A percentile compares a stretch with the other conserved stretches of the same genome.
These are phyloP conservation scores for Microcebus ravelobensis DNA, from an alignment of 2,113 vertebrate genomes.

Conservation along the genomic window DNA sequence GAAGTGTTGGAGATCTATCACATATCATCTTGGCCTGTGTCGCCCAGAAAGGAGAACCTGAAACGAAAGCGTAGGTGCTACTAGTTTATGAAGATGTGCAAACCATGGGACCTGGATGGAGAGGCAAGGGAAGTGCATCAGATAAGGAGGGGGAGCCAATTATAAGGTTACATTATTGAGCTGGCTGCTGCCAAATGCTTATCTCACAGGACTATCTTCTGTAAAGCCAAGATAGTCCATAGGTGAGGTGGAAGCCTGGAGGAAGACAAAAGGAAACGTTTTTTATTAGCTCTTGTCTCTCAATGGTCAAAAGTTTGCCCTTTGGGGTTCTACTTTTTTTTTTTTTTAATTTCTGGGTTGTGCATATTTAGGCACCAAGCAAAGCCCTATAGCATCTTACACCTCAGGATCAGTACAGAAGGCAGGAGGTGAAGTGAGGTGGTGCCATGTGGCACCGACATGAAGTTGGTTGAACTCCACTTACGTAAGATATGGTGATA, in stretches of 20 bases:
- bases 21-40: not conserved
- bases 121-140: not conserved
- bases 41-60: not conserved
- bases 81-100: not conserved
- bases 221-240: not conserved
- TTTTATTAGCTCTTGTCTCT: not conserved
- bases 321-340: not conserved
- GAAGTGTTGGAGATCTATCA: not conserved
- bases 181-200: not conserved
- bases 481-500: not conserved
- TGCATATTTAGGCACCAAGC: not conserved
- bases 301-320: not conserved
- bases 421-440: accelerated
- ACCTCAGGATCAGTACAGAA: not conserved
- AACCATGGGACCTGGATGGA: not conserved
- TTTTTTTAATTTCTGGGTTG: not conserved
- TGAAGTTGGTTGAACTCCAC: not conserved
- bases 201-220: not conserved
- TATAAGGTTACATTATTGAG: not conserved
- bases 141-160: not conserved
- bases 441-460: not conserved
- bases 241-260: not conserved
- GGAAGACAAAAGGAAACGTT: not conserved
- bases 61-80: not conserved
- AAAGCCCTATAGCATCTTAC: not conserved